phyloP scores from a whole-genome alignment of 2,113 vertebrate species.

The Echinops telfairi region DNA sequence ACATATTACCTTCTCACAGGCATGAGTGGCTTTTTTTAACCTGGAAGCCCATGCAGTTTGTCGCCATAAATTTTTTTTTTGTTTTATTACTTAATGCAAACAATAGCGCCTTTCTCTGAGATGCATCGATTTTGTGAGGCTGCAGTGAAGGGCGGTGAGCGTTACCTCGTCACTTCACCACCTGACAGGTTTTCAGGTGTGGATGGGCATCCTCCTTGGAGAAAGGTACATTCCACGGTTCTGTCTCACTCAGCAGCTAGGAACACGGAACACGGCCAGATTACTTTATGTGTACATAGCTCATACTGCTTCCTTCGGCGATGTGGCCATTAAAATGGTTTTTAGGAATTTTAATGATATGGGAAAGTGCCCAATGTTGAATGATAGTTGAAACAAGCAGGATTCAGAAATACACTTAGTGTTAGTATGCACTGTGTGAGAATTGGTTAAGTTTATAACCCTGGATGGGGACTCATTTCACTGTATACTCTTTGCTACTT shows the following conservation, averaged over 20 bases:
- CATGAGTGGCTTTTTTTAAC: neutral
- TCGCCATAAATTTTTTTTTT: neutral
- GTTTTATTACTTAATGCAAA: neutral
- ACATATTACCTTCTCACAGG: neutral
- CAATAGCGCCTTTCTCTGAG: neutral
- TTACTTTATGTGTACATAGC: neutral
- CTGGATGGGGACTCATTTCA: slow-evolving; percentile 45
- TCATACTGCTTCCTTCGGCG: neutral
- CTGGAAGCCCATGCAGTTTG: neutral
- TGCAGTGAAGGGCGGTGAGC: neutral
- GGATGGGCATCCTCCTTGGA: neutral
- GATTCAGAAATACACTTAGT: slow-evolving; percentile 27
- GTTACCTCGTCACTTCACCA: neutral
- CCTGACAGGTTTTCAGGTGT: neutral
- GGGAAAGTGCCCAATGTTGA: slow-evolving; percentile 37
- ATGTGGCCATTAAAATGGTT: slow-evolving; percentile 17
- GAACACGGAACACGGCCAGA: neutral
- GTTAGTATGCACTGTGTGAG: neutral
- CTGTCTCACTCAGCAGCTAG: neutral
- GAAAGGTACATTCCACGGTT: neutral
- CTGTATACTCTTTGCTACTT: neutral
- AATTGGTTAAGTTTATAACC: slow-evolving; percentile 27
- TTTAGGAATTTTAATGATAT: slow-evolving; percentile 25
- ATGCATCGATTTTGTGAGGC: neutral
- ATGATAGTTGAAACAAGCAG: neutral